Evolutionary conservation across 2,113 vertebrate species (phyloP), one percentile per base, ranked within the genome.

Genomic region (Abramis brama): DNA sequence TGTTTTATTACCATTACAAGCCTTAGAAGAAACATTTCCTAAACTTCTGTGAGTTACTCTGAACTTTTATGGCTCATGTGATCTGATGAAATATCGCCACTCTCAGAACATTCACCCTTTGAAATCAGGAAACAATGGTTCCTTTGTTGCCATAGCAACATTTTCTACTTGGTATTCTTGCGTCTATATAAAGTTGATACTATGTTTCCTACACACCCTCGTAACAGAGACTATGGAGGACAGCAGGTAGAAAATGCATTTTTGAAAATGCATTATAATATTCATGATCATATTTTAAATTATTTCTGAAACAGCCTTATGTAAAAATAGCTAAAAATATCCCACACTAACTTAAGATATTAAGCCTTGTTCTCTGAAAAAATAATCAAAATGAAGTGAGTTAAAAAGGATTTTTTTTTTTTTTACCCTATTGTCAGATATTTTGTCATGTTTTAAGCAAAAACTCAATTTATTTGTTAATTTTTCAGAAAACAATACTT

Each of bases 111-210:
- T 82, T 86, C 82, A 78, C 55, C 60, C 85, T 71, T 45, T 77
- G 86, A 71, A 43, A 86, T 82, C 39, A 57, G 27, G 60, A 86
- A 39, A 87, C 77, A 89, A 82, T 85, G 71, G 78, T 71, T 52
- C 78, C 83, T n/a, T 60, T 73, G 88, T 89, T 89, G 85, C 88
- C 77, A 89, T 89, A 79, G 88, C 78, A 89, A 87, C 88, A 73
- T 71, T 85, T 84, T 86, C 82, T 70, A 85, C 86, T 85, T 85
- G 71, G 60, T 62, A 45, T 84, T 79, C 50, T 84, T 84, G 73
- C 55, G 9, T 83, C 71, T 82, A n/a, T 82, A 33, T 55, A 9
- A 33, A 82, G 43, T 50, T 52, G 19, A n/a, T n/a, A 23, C 6
- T 81, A 21, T 82, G 25, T 23, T 27, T 82, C 64, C 64, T 30